Conservation (phyloP, 2,888 invertebrate genomes). For the Rhodophaea formosa region DNA sequence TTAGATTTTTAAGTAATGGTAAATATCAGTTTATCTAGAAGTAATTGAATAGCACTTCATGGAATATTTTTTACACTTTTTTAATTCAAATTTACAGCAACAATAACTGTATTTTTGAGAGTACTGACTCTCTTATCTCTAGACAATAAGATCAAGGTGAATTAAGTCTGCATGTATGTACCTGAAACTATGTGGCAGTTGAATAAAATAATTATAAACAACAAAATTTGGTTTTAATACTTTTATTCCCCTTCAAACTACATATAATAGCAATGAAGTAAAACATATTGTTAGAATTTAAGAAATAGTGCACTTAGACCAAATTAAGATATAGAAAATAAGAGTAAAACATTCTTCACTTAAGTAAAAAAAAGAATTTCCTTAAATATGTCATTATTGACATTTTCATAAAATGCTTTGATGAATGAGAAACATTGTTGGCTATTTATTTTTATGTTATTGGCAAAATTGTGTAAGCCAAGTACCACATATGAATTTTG, state of each 20-base stretch:
- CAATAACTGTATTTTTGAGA: no score
- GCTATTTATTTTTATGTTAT: no score
- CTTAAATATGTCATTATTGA: neutral
- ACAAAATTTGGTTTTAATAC: neutral
- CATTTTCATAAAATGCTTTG: no score
- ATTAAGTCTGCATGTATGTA: slow-evolving; percentile 23
- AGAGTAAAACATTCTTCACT: neutral
- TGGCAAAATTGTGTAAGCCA: no score
- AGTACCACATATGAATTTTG: no score
- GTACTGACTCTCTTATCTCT: neutral
- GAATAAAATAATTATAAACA: slow-evolving; percentile 11
- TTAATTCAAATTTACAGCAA: no score
- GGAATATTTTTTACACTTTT: neutral
- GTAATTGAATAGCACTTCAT: neutral
- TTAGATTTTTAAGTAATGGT: neutral
- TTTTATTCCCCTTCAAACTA: slow-evolving; percentile 8
- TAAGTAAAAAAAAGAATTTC: neutral
- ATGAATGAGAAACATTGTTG: no score
- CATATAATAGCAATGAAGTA: slow-evolving; percentile 14
- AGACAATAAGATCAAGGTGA: neutral
- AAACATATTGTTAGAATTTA: slow-evolving; percentile 8
- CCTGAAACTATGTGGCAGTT: slow-evolving; percentile 27
- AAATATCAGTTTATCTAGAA: neutral
- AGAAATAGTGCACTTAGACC: neutral
- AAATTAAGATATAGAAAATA: neutral